phyloP scores from a whole-genome alignment of 2,113 vertebrate genomes.

The Coturnix japonica region DNA sequence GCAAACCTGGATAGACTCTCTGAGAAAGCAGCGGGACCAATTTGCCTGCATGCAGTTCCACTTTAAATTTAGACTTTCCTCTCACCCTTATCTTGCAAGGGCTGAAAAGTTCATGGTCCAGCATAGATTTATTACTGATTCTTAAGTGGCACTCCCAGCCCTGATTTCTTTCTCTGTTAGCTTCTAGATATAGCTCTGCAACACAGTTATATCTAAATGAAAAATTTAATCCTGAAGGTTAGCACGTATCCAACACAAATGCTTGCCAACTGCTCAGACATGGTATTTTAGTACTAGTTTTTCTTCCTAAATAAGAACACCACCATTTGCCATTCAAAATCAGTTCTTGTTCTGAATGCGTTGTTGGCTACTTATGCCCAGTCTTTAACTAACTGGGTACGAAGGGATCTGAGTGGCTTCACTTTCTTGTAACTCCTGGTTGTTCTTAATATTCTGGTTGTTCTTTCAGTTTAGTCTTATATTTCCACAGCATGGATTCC shows the following conservation, averaged over 20 bases:
- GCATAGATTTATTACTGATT: background rate
- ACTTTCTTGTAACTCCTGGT: background rate
- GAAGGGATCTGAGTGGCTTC: background rate
- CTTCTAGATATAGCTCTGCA: background rate
- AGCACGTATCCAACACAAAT: background rate
- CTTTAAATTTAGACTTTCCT: background rate
- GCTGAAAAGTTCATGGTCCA: background rate
- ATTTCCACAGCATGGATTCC: background rate
- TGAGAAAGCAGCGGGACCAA: background rate
- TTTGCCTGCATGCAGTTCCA: background rate
- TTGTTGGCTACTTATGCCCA: background rate
- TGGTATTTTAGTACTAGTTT: background rate
- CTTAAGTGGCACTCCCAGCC: background rate
- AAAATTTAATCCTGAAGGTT: background rate
- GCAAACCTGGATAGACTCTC: background rate
- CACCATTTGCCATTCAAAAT: background rate
- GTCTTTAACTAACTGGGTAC: background rate
- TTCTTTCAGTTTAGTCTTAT: background rate
- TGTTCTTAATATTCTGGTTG: background rate
- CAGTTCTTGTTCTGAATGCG: background rate
- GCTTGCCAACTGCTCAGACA: background rate
- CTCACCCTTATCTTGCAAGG: background rate
- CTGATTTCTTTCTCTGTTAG: background rate
- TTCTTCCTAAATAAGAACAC: background rate
- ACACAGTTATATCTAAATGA: background rate